A percentile compares a stretch with the other conserved stretches of the same genome.
Evolutionary conservation across 2,797 vertebrate species (phyloP).

Genomic region (Trematomus bernacchii): DNA sequence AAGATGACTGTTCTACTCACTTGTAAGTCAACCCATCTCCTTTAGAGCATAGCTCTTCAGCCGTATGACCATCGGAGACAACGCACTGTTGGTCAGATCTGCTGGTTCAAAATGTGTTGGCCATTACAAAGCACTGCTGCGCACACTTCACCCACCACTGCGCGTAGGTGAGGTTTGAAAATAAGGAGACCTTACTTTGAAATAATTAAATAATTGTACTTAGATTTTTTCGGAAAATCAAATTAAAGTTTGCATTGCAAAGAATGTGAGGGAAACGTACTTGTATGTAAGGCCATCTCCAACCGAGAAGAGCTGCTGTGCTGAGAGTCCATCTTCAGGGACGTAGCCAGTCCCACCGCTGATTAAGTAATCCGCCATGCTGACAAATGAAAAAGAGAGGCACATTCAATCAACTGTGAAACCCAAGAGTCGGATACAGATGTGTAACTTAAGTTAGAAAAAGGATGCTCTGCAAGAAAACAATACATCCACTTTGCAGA

Average conservation of each 20-base stretch:
- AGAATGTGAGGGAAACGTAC: constrained; percentile 80
- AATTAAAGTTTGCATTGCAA: constrained; percentile 18
- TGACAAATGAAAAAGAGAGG: constrained; percentile 67
- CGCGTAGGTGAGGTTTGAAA: constrained; percentile 44
- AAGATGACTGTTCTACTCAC: constrained; percentile 88
- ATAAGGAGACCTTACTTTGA: constrained; percentile 60
- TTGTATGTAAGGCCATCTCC: constrained; percentile 96
- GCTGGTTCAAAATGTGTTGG: constrained; percentile 87
- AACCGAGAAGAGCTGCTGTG: constrained; percentile 93
- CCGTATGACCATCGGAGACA: constrained; percentile 91
- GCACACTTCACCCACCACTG: constrained; percentile 59
- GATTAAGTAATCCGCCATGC: constrained; percentile 96
- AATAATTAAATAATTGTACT: constrained; percentile 41
- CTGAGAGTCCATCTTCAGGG: constrained; percentile 93
- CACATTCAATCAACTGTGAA: constrained; percentile 31
- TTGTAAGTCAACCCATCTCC: constrained; percentile 97
- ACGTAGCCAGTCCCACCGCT: constrained; percentile 95
- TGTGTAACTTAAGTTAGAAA: neutral
- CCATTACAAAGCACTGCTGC: constrained; percentile 82
- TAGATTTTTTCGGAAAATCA: constrained; percentile 31
- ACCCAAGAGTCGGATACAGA: neutral
- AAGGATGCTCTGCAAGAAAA: constrained; percentile 24
- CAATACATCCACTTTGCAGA: constrained; percentile 30
- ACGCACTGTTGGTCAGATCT: constrained; percentile 89
- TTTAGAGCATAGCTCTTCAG: constrained; percentile 95